Evolutionary conservation across 2,888 invertebrate species (phyloP), one percentile per base, ranked within the genome.

Genomic region (Argynnis bischoffii): DNA sequence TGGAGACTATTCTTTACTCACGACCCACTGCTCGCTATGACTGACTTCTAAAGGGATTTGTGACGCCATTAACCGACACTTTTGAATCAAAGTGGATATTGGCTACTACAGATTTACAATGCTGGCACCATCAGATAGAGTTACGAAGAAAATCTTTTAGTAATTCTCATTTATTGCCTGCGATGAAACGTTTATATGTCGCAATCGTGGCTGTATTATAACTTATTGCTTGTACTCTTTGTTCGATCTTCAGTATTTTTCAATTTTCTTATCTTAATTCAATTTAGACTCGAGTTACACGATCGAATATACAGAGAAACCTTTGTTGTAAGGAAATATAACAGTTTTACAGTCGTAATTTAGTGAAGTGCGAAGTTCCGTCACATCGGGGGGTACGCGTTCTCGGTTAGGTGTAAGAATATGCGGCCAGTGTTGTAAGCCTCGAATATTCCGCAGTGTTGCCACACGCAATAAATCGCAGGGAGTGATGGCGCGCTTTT

Each of bases 281-380:
- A 70, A 68, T 68, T 72, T 69, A 66, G 67, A 59, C 60, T 72
- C 72, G 64, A 60, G 69, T 72, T 68, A 69, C 71, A 71, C 31
- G 64, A 63, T 46, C 64, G 53, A 63, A 66, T 54, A 59, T 48
- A 61, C 47, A 53, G 18, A 51, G 51, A 57, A 60, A 60, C 65
- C 67, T 69, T 67, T 66, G 65, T 68, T 69, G 71, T 57, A 67
- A 67, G 71, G 78, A 80, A 81, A 83, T 82, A 83, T 80, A 78
- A 75, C 77, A 73, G 77, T 78, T 81, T 83, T 79, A 79, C 79
- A 81, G 83, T 84, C 88, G 89, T 91, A 88, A 90, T 90, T 91
- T 90, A 88, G 85, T 87, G 84, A 90, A 87, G 91, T 91, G 92
- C 85, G 88, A 90, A 91, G 88, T 92, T 86, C 88, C 87, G 83